Evolutionary conservation across 2,113 vertebrate genomes (phyloP), one percentile per base, ranked within the genome.

Genomic region (Spilogale gracilis): DNA sequence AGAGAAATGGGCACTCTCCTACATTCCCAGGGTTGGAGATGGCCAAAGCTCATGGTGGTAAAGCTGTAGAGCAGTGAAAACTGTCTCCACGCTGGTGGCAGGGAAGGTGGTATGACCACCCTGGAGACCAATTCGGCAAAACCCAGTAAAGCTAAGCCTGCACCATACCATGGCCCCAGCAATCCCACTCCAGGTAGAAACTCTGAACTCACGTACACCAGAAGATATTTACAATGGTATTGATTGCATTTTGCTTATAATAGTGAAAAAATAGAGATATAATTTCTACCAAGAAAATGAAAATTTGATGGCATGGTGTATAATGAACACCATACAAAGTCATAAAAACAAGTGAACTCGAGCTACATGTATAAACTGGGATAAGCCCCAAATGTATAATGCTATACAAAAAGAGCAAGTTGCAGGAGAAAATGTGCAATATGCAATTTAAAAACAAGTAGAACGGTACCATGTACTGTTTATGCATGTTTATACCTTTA

Each of bases 231-330:
- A 69, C 9, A 76, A 69, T 45, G 63, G 84, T 89, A 82, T 52
- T 92, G 45, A 90, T 60, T 79, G 14, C 30, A 71, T 14, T 94
- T 61, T 95, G 27, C 17, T 96, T 83, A 71, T 63, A 76, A 81
- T 56, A 84, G 52, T 58, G 58, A 71, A 86, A 87, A 83, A 71
- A 89, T 21, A 17, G 27, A 88, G 69, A 80, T n/a, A 52, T 71
- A 87, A 91, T 84, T 48, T 84, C 16, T 30, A 89, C 7, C 45
- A 95, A 83, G 67, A 93, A 93, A 85, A 80, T 76, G 50, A 94
- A 91, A 96, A 93, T 93, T 91, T 89, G 86, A 91, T 79, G 27
- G 23, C 23, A 67, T 78, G 63, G 52, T 27, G 80, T 88, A 67
- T 95, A 84, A 93, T 63, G 52, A 96, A 88, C 88, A 91, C 2